Conservation (phyloP, 2,888 invertebrate genomes). For the Pyralis farinalis region DNA sequence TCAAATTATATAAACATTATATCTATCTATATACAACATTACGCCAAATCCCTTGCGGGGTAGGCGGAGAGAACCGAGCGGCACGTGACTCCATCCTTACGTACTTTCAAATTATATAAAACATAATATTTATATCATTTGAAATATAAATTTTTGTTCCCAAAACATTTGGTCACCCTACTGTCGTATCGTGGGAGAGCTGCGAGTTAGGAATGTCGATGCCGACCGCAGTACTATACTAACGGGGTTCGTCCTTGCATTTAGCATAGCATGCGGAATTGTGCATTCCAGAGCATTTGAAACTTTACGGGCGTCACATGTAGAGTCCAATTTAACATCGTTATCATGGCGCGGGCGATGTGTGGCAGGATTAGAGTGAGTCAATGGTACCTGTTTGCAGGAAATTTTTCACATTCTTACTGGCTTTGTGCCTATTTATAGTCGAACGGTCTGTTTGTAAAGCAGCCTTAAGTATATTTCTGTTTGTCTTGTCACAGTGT, state of each 20-base stretch:
- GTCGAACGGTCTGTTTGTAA: not conserved
- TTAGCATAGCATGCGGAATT: constrained; percentile 6
- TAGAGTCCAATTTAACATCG: not conserved
- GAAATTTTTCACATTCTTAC: not conserved
- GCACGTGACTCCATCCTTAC: too few relatives aligned
- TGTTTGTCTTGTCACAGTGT: too few relatives aligned
- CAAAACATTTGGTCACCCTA: constrained; percentile 4
- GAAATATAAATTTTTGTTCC: too few relatives aligned
- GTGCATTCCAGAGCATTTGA: not conserved
- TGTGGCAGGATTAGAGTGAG: not conserved
- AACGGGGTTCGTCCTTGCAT: constrained; percentile 12
- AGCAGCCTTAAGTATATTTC: too few relatives aligned
- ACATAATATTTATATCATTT: too few relatives aligned
- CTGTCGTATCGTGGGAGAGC: constrained; percentile 42
- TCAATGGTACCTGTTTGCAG: not conserved
- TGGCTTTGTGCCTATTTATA: not conserved
- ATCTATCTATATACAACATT: too few relatives aligned
- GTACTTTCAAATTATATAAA: too few relatives aligned
- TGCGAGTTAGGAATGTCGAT: constrained; percentile 49
- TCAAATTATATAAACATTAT: too few relatives aligned
- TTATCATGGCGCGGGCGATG: not conserved
- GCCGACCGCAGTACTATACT: constrained; percentile 29
- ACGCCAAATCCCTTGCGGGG: too few relatives aligned
- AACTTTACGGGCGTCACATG: not conserved
- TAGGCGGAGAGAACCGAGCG: too few relatives aligned